A percentile compares a stretch with the other conserved stretches of the same genome.
phyloP scores from a whole-genome alignment of 2,797 vertebrate genomes.

The Melanotaenia nigrans region DNA sequence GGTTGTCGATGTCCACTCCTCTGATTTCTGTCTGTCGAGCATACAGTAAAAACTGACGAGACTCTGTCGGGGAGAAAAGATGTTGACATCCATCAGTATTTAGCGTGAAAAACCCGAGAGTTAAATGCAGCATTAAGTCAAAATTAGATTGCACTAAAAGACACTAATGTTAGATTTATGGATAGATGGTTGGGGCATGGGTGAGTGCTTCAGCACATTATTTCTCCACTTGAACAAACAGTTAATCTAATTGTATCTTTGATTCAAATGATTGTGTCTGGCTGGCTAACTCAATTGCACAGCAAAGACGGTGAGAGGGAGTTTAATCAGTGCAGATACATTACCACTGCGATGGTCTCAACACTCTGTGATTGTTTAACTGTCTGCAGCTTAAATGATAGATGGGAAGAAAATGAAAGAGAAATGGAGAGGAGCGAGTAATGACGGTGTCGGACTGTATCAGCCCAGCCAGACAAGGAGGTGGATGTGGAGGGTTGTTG shows the following conservation, averaged over 20 bases:
- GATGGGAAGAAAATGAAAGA: slow-evolving; percentile 43
- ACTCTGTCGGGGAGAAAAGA: slow-evolving; percentile 79
- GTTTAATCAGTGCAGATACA: slow-evolving; percentile 59
- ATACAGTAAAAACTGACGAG: slow-evolving; percentile 95
- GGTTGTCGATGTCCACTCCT: slow-evolving; percentile 95
- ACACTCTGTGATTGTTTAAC: slow-evolving; percentile 52
- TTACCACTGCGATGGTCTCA: slow-evolving; percentile 46
- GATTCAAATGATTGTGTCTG: slow-evolving; percentile 54
- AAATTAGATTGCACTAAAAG: slow-evolving; percentile 37
- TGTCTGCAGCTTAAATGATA: slow-evolving; percentile 51
- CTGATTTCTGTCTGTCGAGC: slow-evolving; percentile 97
- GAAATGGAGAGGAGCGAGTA: slow-evolving; percentile 41
- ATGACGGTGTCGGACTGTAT: slow-evolving; percentile 59
- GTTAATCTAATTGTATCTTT: slow-evolving; percentile 62
- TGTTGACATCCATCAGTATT: slow-evolving; percentile 23
- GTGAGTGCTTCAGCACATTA: slow-evolving; percentile 33
- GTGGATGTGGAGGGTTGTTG: slow-evolving; percentile 49
- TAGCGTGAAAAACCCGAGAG: slow-evolving; percentile 25
- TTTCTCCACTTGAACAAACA: slow-evolving; percentile 60
- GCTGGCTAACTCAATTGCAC: slow-evolving; percentile 41
- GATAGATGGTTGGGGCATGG: slow-evolving; percentile 27
- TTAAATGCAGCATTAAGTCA: slow-evolving; percentile 36
- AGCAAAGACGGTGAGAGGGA: slow-evolving; percentile 34
- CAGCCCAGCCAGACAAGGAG: slow-evolving; percentile 39
- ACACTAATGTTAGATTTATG: slow-evolving; percentile 20